Evolutionary conservation across 1,140 invertebrate genomes (phyloP).

Genomic region (Drosophila arawakana): DNA sequence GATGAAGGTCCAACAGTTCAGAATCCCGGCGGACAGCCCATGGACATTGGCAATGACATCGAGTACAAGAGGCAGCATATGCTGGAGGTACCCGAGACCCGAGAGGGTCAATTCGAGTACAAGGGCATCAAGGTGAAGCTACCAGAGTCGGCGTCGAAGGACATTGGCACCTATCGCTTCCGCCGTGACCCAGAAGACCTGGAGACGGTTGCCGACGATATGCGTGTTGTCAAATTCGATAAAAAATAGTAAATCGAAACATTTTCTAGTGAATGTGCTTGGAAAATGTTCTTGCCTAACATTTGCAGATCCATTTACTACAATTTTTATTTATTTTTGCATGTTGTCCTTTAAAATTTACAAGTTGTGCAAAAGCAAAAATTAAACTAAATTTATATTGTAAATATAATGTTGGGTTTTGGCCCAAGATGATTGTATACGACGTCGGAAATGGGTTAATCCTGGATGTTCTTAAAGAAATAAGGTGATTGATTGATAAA

Average conservation of each 20-base stretch:
- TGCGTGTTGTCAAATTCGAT: constrained; percentile 58
- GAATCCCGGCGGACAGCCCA: neutral
- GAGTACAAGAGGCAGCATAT: constrained; percentile 56
- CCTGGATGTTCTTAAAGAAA: too few relatives aligned
- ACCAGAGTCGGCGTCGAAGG: constrained; percentile 44
- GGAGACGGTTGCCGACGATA: constrained; percentile 56
- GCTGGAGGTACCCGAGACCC: constrained; percentile 52
- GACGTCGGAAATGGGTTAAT: too few relatives aligned
- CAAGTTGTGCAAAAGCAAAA: neutral
- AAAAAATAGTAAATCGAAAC: constrained; percentile 38
- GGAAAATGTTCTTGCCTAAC: neutral
- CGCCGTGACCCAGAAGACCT: constrained; percentile 58
- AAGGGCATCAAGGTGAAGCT: constrained; percentile 65
- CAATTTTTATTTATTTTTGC: constrained; percentile 1
- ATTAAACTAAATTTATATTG: neutral
- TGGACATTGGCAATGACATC: constrained; percentile 63
- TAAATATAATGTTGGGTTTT: too few relatives aligned
- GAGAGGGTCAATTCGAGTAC: constrained; percentile 54
- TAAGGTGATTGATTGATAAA: too few relatives aligned
- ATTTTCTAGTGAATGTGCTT: neutral
- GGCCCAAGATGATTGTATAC: too few relatives aligned
- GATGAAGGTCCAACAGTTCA: constrained; percentile 56
- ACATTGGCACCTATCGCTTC: constrained; percentile 71
- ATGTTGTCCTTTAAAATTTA: neutral
- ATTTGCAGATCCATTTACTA: constrained; percentile 2